A percentile compares a stretch with the other conserved stretches of the same genome.
phyloP scores from a whole-genome alignment of 2,888 invertebrate species.

The Cryptocephalus moraei region DNA sequence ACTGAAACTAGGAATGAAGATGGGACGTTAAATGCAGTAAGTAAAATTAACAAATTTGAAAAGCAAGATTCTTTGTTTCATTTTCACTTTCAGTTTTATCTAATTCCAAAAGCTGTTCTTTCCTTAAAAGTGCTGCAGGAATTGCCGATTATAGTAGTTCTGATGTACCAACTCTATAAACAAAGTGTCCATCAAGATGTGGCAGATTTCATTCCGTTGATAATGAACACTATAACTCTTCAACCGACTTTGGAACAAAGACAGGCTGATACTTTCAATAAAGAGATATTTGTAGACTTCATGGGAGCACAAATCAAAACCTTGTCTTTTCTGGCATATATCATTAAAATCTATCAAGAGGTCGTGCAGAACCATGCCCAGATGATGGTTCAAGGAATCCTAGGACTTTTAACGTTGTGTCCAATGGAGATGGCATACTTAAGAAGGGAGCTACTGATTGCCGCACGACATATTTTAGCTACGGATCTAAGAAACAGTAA shows the following conservation, averaged over 20 bases:
- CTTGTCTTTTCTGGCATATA: constrained; percentile 91
- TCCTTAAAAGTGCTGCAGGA: constrained; percentile 96
- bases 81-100: constrained; percentile 60
- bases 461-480: constrained; percentile 89
- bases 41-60: constrained; percentile 22
- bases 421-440: constrained; percentile 93
- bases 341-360: constrained; percentile 82
- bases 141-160: constrained; percentile 90
- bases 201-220: constrained; percentile 89
- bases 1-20: constrained; percentile 79
- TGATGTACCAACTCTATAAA: constrained; percentile 97
- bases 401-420: constrained; percentile 80
- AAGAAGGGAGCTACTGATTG: constrained; percentile 87
- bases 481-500: constrained; percentile 82
- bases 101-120: constrained; percentile 86
- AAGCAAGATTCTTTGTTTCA: neutral
- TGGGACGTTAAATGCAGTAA: constrained; percentile 62
- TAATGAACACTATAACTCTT: constrained; percentile 88
- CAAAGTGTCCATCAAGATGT: constrained; percentile 91
- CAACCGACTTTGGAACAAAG: constrained; percentile 78
- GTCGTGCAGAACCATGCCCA: constrained; percentile 65
- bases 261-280: constrained; percentile 76
- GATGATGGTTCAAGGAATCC: constrained; percentile 85
- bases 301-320: constrained; percentile 98
- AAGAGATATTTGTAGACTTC: constrained; percentile 97